Percentiles rank a stretch among this genome's conserved stretches.
These are phyloP conservation scores for Phalanger gymnotis DNA, from an alignment of 2,797 vertebrate species.

Conservation along the genomic window DNA sequence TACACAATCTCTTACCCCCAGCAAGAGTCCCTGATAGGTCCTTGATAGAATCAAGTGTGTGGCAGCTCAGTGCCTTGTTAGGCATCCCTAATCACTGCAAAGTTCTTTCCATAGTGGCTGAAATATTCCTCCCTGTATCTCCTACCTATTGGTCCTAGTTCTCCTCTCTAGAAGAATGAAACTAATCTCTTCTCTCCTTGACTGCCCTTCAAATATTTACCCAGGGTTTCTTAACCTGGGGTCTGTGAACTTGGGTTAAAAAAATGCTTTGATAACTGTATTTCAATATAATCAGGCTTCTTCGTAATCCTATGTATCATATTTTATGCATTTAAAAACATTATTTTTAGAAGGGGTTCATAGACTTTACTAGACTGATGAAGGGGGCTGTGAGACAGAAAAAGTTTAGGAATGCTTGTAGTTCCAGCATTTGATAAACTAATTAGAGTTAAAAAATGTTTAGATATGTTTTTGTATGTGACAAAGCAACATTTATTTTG, in stretches of 20 bases:
- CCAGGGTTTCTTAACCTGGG: background rate
- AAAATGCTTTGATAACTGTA: background rate
- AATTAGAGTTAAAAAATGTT: slow-evolving; percentile 29
- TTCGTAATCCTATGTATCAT: background rate
- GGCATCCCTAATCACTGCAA: background rate
- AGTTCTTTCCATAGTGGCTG: background rate
- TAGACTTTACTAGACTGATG: background rate
- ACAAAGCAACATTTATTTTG: slow-evolving; percentile 22
- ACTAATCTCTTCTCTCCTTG: background rate
- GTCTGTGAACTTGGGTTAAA: background rate
- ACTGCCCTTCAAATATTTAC: background rate
- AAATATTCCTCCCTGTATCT: background rate
- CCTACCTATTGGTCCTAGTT: background rate
- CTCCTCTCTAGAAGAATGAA: background rate
- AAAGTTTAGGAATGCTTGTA: background rate
- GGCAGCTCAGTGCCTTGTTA: background rate
- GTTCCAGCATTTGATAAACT: slow-evolving; percentile 16
- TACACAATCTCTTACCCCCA: background rate
- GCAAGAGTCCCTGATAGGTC: background rate
- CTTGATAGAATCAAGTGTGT: background rate
- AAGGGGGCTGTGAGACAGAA: background rate
- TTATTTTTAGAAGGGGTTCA: background rate
- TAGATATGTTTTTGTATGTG: slow-evolving; percentile 8
- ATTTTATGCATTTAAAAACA: background rate
- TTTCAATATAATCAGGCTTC: background rate